Evolutionary conservation across 2,113 vertebrate genomes (phyloP).

Genomic region (Brienomyrus longianalis): DNA sequence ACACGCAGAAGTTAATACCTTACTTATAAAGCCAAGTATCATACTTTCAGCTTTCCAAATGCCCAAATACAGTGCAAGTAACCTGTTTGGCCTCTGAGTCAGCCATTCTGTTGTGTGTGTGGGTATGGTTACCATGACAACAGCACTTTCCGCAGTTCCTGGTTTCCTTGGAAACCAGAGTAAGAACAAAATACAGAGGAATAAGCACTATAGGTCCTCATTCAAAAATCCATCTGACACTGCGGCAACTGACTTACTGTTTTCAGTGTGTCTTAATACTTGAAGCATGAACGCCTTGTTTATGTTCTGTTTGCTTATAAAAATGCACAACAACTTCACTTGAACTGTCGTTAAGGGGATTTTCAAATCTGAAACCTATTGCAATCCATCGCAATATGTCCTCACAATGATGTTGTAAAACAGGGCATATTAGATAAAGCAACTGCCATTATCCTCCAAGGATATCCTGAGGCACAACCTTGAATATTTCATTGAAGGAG

Average conservation of each 20-base stretch:
- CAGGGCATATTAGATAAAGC: neutral
- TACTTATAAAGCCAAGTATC: neutral
- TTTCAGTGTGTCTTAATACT: neutral
- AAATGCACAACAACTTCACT: neutral
- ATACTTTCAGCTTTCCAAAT: neutral
- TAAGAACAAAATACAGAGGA: neutral
- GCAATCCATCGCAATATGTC: neutral
- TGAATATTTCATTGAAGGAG: neutral
- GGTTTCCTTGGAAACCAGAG: conserved; percentile 10
- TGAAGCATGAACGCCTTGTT: neutral
- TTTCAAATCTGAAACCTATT: neutral
- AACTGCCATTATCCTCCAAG: neutral
- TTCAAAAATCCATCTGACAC: neutral
- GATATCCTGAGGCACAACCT: neutral
- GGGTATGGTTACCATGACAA: conserved; percentile 5
- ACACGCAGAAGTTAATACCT: neutral
- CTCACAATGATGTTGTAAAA: neutral
- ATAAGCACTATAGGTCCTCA: neutral
- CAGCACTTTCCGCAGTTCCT: neutral
- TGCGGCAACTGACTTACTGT: neutral
- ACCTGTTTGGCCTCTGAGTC: neutral
- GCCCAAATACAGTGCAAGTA: neutral
- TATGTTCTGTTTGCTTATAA: neutral
- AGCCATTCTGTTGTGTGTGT: neutral
- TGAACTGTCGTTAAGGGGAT: neutral